These are phyloP conservation scores for Chrysina gloriosa DNA, from an alignment of 2,888 invertebrate genomes.

Conservation along the genomic window DNA sequence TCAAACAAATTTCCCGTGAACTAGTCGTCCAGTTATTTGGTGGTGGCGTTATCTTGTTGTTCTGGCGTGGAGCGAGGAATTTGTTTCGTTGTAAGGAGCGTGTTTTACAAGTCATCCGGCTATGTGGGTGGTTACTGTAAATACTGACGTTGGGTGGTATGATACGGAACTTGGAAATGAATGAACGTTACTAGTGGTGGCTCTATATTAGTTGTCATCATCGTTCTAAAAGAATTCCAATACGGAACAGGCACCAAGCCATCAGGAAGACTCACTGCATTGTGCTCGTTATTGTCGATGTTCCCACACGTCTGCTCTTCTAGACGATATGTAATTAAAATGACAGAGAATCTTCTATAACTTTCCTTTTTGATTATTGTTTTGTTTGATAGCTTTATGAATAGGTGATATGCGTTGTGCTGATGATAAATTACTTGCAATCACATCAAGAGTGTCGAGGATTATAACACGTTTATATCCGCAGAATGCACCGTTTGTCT, in stretches of 20 bases:
- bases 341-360: background rate
- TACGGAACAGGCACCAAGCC: conserved; percentile 4
- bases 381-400: conserved; percentile 13
- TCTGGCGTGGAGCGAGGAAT: conserved; percentile 21
- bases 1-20: conserved; percentile 51
- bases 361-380: conserved; percentile 8
- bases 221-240: conserved; percentile 11
- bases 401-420: conserved; percentile 1
- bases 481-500: too few relatives aligned
- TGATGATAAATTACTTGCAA: conserved; percentile 1
- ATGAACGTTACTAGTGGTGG: conserved; percentile 48
- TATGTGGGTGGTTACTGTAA: conserved; percentile 55
- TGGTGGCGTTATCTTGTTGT: background rate
- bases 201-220: conserved; percentile 45
- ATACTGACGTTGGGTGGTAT: conserved; percentile 55
- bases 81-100: conserved; percentile 44
- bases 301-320: conserved; percentile 13
- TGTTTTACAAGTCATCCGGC: conserved; percentile 53
- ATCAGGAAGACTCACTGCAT: conserved; percentile 17
- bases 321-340: conserved; percentile 14
- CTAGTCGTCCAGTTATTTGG: conserved; percentile 46
- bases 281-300: conserved; percentile 22
- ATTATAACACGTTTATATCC: background rate
- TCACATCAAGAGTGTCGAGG: background rate
- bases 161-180: conserved; percentile 48